Base-by-base conservation (phyloP, 2,888 invertebrate species). In the Cactoblastis cactorum region DNA sequence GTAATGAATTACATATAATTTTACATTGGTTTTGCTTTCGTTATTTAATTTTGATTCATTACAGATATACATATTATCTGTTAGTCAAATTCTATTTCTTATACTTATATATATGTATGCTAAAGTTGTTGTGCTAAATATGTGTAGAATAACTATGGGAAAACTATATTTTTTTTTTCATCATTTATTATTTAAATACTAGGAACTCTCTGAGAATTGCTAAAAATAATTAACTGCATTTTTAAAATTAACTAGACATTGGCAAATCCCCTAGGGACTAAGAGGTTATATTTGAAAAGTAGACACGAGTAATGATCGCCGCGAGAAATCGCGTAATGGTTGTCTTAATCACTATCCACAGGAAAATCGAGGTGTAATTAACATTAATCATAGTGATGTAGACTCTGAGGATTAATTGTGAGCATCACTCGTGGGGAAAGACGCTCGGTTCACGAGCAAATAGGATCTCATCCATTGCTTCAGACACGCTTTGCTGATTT, bases 301-400 rank as follows among this genome's bases (percentile, higher is more conserved):
- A 70, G 69, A 65, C 67, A 65, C 65, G 63, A 65, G 71, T 77
- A 79, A 80, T 71, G 79, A 71, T 73, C 73, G 75, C 81, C 74
- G 63, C 63, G 72, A 74, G 82, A 77, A 72, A 74, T 72, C 71
- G 67, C 74, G 67, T 82, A 80, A 82, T 79, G 76, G 76, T 65
- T 52, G 67, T 69, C 76, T 80, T 80, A 83, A 82, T 83, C 74
- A 77, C 72, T 74, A 77, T 75, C 74, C 68, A 71, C 67, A 69
- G 63, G 74, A 74, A 77, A 77, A 80, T 77, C 74, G 77, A 77
- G 80, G 74, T 72, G 78, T 80, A 83, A 86, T 86, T 84, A 86
- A 76, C 81, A 83, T 88, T 80, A 79, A 83, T 88, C 86, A 83
- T 78, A 79, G 72, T 70, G 72, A 80, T 74, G 77, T 72, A 77